phyloP scores from a whole-genome alignment of 2,113 vertebrate species.

The Datnioides undecimradiatus region DNA sequence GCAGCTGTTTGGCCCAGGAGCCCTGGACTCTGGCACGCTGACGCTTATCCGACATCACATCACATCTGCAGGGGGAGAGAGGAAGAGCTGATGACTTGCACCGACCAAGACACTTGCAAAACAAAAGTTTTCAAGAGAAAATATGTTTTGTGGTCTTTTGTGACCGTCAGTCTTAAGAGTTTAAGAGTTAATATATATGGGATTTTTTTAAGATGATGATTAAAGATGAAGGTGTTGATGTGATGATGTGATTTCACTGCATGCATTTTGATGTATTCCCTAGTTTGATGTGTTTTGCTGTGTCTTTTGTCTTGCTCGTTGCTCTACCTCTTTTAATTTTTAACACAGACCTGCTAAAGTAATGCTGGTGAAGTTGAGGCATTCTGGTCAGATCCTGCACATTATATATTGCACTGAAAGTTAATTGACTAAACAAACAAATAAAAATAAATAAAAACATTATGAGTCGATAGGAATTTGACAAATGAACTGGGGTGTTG shows the following conservation, averaged over 20 bases:
- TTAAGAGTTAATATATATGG: background rate
- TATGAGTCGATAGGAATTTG: no score
- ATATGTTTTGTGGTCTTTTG: background rate
- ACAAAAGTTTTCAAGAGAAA: background rate
- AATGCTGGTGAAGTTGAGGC: background rate
- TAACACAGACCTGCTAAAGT: background rate
- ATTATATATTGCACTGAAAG: no score
- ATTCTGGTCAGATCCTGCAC: no score
- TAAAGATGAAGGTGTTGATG: no score
- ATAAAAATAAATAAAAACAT: no score
- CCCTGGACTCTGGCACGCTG: conserved; percentile 91
- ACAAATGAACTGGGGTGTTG: no score
- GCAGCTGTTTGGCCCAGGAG: conserved; percentile 87
- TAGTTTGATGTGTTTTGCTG: no score
- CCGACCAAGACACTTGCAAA: no score
- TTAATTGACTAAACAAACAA: no score
- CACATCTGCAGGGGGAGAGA: background rate
- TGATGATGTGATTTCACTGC: background rate
- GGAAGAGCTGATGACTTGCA: background rate
- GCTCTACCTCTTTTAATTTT: no score
- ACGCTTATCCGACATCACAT: conserved; percentile 89
- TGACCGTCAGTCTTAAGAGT: background rate
- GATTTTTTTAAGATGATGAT: background rate
- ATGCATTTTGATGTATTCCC: background rate
- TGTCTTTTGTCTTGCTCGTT: background rate